A percentile compares a stretch with the other conserved stretches of the same genome.
Conservation (phyloP, 1,140 invertebrate species). For the Meloidogyne chitwoodi region DNA sequence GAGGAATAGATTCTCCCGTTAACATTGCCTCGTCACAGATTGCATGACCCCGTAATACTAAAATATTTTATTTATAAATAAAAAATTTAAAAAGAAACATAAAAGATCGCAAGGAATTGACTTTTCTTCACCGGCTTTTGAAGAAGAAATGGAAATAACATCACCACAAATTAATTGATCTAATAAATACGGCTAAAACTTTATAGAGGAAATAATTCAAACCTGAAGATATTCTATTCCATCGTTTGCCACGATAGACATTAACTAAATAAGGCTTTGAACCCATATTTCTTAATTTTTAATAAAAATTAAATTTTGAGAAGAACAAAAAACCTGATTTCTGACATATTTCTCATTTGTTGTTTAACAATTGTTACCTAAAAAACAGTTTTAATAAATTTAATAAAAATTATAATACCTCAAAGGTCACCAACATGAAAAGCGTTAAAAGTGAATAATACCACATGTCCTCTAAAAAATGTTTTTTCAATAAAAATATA, state of each 20-base stretch:
- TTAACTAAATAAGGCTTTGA: constrained; percentile 59
- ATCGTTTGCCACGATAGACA: constrained; percentile 86
- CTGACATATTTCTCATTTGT: constrained; percentile 94
- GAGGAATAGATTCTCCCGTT: constrained; percentile 90
- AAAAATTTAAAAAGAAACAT: constrained; percentile 26
- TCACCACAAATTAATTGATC: constrained; percentile 90
- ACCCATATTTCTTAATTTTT: constrained; percentile 12
- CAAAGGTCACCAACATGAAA: constrained; percentile 93
- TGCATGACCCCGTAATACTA: constrained; percentile 80
- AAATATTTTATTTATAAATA: background rate
- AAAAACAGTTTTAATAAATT: background rate
- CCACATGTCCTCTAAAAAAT: constrained; percentile 72
- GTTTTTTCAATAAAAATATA: background rate
- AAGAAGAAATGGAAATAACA: constrained; percentile 84
- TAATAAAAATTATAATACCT: background rate
- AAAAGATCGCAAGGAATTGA: constrained; percentile 94
- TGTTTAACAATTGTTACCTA: constrained; percentile 94
- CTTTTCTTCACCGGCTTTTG: constrained; percentile 71
- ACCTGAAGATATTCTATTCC: constrained; percentile 75
- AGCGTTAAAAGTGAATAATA: constrained; percentile 78
- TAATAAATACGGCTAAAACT: background rate
- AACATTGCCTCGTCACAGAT: constrained; percentile 97
- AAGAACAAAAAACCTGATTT: constrained; percentile 79
- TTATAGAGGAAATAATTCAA: background rate
- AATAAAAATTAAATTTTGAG: background rate